phyloP scores from a whole-genome alignment of 2,797 vertebrate genomes.

The Champsocephalus gunnari region DNA sequence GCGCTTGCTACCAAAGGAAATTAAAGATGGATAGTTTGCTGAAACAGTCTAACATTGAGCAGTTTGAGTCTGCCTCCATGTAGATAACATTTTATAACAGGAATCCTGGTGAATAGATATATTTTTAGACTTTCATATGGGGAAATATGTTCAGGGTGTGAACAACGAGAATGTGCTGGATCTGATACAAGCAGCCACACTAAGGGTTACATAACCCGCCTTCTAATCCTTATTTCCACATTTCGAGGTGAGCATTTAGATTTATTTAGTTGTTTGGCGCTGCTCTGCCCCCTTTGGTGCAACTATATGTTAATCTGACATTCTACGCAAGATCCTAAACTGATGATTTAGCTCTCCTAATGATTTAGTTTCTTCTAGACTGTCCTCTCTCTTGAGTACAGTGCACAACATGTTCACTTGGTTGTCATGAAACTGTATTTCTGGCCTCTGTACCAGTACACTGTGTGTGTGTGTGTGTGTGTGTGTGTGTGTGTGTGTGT shows the following conservation, averaged over 20 bases:
- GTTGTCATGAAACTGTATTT: constrained; percentile 37
- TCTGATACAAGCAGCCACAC: constrained; percentile 60
- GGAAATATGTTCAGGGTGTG: constrained; percentile 84
- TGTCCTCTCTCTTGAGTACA: constrained; percentile 12
- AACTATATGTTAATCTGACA: not conserved
- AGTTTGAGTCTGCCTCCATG: constrained; percentile 51
- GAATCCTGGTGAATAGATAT: constrained; percentile 71
- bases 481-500: constrained; percentile 6
- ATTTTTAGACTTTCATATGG: constrained; percentile 84
- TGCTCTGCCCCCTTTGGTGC: constrained; percentile 12
- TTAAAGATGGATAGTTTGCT: constrained; percentile 21
- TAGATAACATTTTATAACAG: constrained; percentile 72
- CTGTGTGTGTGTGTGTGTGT: constrained; percentile 7
- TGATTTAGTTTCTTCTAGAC: constrained; percentile 82
- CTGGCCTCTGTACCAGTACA: too few relatives aligned
- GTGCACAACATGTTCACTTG: constrained; percentile 22
- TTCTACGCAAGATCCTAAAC: constrained; percentile 8
- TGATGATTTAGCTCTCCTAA: constrained; percentile 87
- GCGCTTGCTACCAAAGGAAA: constrained; percentile 91
- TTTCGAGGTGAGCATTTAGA: constrained; percentile 33
- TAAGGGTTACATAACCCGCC: constrained; percentile 9
- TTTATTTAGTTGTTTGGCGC: constrained; percentile 18
- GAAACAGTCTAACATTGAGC: constrained; percentile 20
- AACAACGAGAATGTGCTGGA: constrained; percentile 77
- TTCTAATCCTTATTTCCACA: constrained; percentile 13